Conservation (phyloP, 2,888 invertebrate genomes). For the Cryptosula pallasiana region DNA sequence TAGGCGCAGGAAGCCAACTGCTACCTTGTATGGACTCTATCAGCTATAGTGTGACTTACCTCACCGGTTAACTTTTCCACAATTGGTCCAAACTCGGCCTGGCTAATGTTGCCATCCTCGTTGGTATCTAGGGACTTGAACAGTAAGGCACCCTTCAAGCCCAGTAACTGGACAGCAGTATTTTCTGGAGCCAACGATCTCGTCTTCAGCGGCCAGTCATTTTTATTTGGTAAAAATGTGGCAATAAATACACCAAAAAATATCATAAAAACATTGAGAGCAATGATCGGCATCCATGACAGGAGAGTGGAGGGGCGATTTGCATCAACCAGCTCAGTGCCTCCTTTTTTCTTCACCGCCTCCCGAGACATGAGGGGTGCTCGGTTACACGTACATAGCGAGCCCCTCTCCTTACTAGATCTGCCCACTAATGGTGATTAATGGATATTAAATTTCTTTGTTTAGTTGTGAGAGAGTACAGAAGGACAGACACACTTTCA, state of each 20-base stretch:
- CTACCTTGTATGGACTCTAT: background rate
- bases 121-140: constrained; percentile 26
- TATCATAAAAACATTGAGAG: background rate
- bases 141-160: background rate
- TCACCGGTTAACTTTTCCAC: constrained; percentile 24
- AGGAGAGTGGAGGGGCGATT: no score
- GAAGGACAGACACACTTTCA: no score
- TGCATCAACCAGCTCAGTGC: no score
- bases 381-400: no score
- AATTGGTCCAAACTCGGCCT: constrained; percentile 25
- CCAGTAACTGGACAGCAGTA: background rate
- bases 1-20: background rate
- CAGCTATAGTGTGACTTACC: no score
- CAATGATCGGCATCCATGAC: no score
- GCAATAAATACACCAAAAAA: background rate
- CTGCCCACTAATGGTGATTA: no score
- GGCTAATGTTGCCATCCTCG: constrained; percentile 24
- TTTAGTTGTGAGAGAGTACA: no score
- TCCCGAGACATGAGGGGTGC: no score
- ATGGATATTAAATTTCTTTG: no score
- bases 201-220: background rate
- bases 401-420: no score
- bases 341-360: no score
- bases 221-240: background rate
- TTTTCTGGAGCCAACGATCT: background rate